Base-by-base conservation (phyloP, 2,888 invertebrate species). In the Mylabris sibirica region DNA sequence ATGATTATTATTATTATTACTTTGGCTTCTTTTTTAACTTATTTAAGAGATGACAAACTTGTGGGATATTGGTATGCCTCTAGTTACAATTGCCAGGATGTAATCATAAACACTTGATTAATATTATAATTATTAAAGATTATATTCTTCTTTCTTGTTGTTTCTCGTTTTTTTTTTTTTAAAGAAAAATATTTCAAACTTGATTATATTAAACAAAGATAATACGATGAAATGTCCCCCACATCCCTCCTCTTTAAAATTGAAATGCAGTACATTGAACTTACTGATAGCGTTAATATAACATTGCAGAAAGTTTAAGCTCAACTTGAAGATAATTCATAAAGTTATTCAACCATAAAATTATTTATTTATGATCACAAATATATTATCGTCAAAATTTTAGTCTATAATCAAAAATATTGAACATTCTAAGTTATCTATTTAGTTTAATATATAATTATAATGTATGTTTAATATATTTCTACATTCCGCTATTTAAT, bases 231-330 rank as follows among this genome's bases (percentile, higher is more conserved):
- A 5, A n/a, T n/a, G n/a, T 20, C 20, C 20, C 20, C 20, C 20
- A n/a, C n/a, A n/a, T n/a, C n/a, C n/a, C n/a, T n/a, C 34, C 34
- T 11, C 2, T 22, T 2, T 60, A 12, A 34, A 60, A 60, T 60
- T 60, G 34, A 30, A 60, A 60, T 60, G 8, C 35, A 60, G 38
- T 60, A 60, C 38, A 60, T 60, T 60, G 35, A 60, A 60, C 60
- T n/a, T 22, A 34, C 60, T 49, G 35, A 38, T 38, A 60, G 9
- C 9, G 35, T 60, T 26, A 38, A 60, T 60, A 60, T 24, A 59
- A 30, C 24, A 60, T 60, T 60, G 38, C 38, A 35, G 34, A 60
- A 60, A 60, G n/a, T 44, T n/a, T 44, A 44, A 44, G 44, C 44
- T 44, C 44, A 44, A 49, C 20, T 20, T 49, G 20, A 49, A 49